phyloP scores from a whole-genome alignment of 2,797 vertebrate species.

The Dicrostonyx torquatus region DNA sequence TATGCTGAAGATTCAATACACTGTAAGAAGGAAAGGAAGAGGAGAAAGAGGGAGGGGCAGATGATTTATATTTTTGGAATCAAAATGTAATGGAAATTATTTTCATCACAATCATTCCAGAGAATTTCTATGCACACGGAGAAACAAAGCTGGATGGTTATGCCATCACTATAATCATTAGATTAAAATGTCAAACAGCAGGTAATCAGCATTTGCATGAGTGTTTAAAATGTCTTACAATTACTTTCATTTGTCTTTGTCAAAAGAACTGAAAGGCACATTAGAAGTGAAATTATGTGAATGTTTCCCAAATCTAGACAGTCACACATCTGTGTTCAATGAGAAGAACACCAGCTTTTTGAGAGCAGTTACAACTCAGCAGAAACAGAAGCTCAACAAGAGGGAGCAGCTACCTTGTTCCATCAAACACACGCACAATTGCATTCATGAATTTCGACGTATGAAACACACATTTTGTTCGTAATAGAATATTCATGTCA shows the following conservation, averaged over 20 bases:
- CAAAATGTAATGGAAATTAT: conserved; percentile 21
- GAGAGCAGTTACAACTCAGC: background rate
- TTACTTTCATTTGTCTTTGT: background rate
- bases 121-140: background rate
- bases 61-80: background rate
- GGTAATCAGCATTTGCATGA: background rate
- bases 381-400: background rate
- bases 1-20: conserved; percentile 57
- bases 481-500: background rate
- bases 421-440: background rate
- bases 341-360: background rate
- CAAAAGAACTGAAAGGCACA: background rate
- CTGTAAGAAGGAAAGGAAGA: conserved; percentile 53
- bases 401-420: background rate
- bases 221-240: background rate
- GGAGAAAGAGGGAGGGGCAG: background rate
- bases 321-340: background rate
- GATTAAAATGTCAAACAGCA: background rate
- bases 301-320: background rate
- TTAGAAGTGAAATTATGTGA: background rate
- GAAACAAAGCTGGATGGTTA: background rate
- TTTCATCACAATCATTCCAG: background rate
- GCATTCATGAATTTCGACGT: background rate
- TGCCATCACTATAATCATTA: background rate
- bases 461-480: background rate